These are phyloP conservation scores for Poeciliopsis infans DNA, from an alignment of 2,797 vertebrate genomes.

Conservation along the genomic window DNA sequence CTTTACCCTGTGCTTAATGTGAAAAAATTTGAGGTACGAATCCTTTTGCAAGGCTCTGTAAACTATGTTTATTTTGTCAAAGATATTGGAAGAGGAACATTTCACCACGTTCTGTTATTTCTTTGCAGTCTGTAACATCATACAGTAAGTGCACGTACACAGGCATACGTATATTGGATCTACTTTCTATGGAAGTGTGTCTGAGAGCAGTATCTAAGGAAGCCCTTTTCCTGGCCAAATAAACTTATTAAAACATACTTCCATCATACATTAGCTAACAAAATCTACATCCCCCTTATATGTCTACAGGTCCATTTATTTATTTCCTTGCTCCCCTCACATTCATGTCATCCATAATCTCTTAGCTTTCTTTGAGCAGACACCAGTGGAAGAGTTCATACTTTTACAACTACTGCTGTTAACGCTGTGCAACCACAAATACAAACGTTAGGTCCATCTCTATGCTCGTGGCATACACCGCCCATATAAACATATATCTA, in stretches of 20 bases:
- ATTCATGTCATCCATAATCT: constrained; percentile 68
- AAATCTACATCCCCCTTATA: constrained; percentile 50
- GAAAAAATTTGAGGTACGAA: neutral
- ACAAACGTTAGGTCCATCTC: constrained; percentile 80
- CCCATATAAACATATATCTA: constrained; percentile 79
- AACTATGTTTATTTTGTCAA: constrained; percentile 31
- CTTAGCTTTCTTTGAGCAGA: constrained; percentile 45
- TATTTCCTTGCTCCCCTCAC: constrained; percentile 50
- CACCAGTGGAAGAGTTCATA: constrained; percentile 50
- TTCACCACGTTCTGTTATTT: constrained; percentile 40
- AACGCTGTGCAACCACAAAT: constrained; percentile 59
- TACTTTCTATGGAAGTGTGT: constrained; percentile 65
- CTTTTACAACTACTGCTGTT: constrained; percentile 55
- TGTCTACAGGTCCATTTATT: constrained; percentile 70
- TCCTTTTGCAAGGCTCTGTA: neutral
- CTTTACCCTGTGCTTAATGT: neutral
- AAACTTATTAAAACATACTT: constrained; percentile 43
- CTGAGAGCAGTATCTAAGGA: constrained; percentile 64
- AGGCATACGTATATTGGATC: constrained; percentile 39
- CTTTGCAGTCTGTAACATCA: constrained; percentile 40
- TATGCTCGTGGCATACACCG: constrained; percentile 63
- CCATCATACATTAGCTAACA: constrained; percentile 36
- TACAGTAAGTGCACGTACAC: constrained; percentile 42
- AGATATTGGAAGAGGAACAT: constrained; percentile 56
- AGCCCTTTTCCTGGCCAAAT: constrained; percentile 66